Base-by-base conservation (phyloP, 2,113 vertebrate genomes). In the Oryzias celebensis region DNA sequence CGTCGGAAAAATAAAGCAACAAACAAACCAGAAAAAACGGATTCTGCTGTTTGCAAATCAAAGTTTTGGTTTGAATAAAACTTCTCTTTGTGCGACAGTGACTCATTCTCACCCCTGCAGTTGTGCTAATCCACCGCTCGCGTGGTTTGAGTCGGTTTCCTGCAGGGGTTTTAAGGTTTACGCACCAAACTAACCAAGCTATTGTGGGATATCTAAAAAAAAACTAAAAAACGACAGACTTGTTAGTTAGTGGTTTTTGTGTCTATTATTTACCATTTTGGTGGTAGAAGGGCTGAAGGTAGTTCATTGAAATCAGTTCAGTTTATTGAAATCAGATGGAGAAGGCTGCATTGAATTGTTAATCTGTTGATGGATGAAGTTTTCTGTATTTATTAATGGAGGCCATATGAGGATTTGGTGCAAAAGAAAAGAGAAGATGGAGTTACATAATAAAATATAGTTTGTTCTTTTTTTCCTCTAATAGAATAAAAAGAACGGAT, bases 101-200 rank as follows among this genome's bases (percentile, higher is more conserved):
- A 85, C 45, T 81, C 77, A 79, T 51, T 17, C 64, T 82, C 71
- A 70, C 73, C 63, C 62, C 73, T 45, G 59, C 73, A 81, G 84
- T 66, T 79, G 70, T 70, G 63, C 63, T 70, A 62, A 72, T 65
- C 74, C 7, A 1, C 55, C 31, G 65, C 62, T 71, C 69, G 44
- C 52, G 51, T 61, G 51, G 52, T 68, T 64, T 46, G 56, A 26
- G 52, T 59, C 52, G 20, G 15, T 14, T 53, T 52, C 74, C 56
- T 71, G 58, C 17, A 23, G 56, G 20, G 24, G 49, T 58, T 56
- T 22, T 43, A 4, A 45, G 53, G 14, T 18, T 58, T 24, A 28
- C 22, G 52, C 41, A 7, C 36, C 44, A 48, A 81, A 71, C 59
- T 24, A 24, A 51, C 58, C 23, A n/a, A 44, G 52, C 31, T 28